A percentile compares a stretch with the other conserved stretches of the same genome.
Conservation (phyloP, 2,113 vertebrate genomes). For the Lagenorhynchus albirostris region DNA sequence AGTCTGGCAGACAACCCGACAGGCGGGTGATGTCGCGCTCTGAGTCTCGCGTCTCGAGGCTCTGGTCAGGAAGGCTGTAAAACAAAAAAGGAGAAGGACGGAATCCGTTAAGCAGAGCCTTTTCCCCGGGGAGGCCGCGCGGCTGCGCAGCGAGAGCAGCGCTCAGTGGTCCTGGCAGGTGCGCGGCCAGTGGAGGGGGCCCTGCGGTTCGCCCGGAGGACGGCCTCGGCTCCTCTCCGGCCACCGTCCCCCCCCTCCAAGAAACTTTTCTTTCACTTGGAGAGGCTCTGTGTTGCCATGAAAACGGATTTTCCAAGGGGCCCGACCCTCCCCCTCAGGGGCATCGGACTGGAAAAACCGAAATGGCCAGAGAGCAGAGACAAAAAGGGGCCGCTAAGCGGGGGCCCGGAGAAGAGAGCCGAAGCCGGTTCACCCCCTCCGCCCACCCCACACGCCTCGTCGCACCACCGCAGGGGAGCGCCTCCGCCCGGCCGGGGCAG, state of each 20-base stretch:
- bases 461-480: not conserved
- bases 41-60: not conserved
- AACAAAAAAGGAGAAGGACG: not conserved
- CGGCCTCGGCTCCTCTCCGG: constrained; percentile 42
- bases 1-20: not conserved
- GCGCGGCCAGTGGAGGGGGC: constrained; percentile 46
- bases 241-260: constrained; percentile 17
- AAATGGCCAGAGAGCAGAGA: constrained; percentile 75
- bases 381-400: constrained; percentile 70
- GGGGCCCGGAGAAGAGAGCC: constrained; percentile 36
- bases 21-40: not conserved
- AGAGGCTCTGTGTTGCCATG: constrained; percentile 76
- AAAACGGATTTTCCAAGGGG: constrained; percentile 78
- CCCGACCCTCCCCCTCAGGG: constrained; percentile 73
- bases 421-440: not conserved
- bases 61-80: not conserved
- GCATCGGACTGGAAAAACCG: constrained; percentile 76
- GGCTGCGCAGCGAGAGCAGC: constrained; percentile 26
- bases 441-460: not conserved
- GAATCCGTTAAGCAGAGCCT: constrained; percentile 54
- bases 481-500: not conserved
- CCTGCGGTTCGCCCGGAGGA: not conserved
- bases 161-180: constrained; percentile 61
- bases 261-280: constrained; percentile 71
- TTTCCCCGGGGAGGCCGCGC: not conserved